Evolutionary conservation across 2,888 invertebrate species (phyloP).

Genomic region (Tinea semifulvella): DNA sequence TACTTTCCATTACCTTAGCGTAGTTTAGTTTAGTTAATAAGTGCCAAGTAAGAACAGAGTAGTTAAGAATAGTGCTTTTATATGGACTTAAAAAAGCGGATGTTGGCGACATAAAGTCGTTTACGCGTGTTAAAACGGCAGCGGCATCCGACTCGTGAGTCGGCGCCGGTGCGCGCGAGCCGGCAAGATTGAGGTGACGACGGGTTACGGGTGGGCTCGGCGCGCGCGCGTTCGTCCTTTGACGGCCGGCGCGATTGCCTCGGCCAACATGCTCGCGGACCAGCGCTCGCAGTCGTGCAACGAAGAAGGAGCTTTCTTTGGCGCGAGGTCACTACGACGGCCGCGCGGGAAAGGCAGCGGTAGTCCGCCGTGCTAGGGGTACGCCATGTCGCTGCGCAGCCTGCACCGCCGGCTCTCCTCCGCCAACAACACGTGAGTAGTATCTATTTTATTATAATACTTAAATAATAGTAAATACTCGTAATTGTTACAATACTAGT

Average conservation of each 20-base stretch:
- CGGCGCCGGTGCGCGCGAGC: constrained; percentile 25
- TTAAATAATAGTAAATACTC: too few species aligned
- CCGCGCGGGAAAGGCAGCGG: constrained; percentile 67
- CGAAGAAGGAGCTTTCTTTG: constrained; percentile 66
- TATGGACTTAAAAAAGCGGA: too few species aligned
- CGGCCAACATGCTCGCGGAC: constrained; percentile 55
- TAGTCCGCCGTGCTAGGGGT: constrained; percentile 69
- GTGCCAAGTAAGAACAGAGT: constrained; percentile 29
- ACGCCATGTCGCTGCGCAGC: constrained; percentile 73
- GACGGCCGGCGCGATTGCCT: constrained; percentile 51
- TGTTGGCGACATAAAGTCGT: background rate
- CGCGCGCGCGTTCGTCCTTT: constrained; percentile 63
- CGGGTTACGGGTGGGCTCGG: constrained; percentile 59
- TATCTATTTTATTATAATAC: background rate
- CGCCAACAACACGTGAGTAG: constrained; percentile 67
- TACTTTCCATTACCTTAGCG: constrained; percentile 37
- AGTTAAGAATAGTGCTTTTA: constrained; percentile 1
- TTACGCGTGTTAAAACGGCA: constrained; percentile 20
- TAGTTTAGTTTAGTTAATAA: constrained; percentile 30
- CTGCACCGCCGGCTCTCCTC: constrained; percentile 71
- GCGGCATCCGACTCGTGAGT: constrained; percentile 22
- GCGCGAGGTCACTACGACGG: constrained; percentile 62
- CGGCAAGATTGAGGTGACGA: constrained; percentile 59
- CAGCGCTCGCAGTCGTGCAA: constrained; percentile 65
- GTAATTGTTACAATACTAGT: too few species aligned